Evolutionary conservation across 2,888 invertebrate genomes (phyloP).

Genomic region (Drosophila birchii): DNA sequence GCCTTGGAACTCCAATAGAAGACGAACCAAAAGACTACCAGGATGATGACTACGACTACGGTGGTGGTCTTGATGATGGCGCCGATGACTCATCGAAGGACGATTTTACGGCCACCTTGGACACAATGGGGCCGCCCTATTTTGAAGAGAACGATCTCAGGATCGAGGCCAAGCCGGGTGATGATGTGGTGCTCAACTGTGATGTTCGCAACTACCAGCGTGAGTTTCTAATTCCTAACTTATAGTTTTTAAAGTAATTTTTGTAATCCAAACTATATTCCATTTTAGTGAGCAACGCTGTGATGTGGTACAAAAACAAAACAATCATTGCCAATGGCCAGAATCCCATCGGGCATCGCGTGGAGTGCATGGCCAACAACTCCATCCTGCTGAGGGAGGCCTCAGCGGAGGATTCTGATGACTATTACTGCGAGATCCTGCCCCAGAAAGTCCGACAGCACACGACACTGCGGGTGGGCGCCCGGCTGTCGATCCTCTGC

Average conservation of each 20-base stretch:
- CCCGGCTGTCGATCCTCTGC: conserved; percentile 76
- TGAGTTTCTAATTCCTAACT: conserved; percentile 46
- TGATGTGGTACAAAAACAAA: conserved; percentile 80
- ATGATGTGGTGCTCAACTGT: conserved; percentile 77
- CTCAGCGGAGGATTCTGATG: conserved; percentile 71
- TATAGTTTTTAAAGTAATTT: not conserved
- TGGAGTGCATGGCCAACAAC: conserved; percentile 76
- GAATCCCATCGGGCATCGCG: conserved; percentile 59
- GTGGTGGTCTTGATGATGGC: conserved; percentile 48
- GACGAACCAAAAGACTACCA: conserved; percentile 41
- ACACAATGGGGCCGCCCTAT: conserved; percentile 58
- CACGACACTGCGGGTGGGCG: conserved; percentile 69
- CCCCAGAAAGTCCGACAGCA: conserved; percentile 74
- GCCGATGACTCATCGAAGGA: not conserved
- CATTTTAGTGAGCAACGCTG: conserved; percentile 72
- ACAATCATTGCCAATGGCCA: conserved; percentile 72
- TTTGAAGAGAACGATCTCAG: conserved; percentile 69
- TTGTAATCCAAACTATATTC: not conserved
- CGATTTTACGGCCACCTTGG: conserved; percentile 1
- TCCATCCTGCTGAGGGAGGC: conserved; percentile 73
- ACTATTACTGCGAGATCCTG: conserved; percentile 78
- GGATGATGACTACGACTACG: conserved; percentile 72
- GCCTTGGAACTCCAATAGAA: conserved; percentile 49
- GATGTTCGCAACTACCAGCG: conserved; percentile 80
- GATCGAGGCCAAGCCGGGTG: conserved; percentile 70